Percentiles rank a stretch among this genome's conserved stretches.
Conservation (phyloP, 1,140 invertebrate genomes). For the Papilio xuthus region DNA sequence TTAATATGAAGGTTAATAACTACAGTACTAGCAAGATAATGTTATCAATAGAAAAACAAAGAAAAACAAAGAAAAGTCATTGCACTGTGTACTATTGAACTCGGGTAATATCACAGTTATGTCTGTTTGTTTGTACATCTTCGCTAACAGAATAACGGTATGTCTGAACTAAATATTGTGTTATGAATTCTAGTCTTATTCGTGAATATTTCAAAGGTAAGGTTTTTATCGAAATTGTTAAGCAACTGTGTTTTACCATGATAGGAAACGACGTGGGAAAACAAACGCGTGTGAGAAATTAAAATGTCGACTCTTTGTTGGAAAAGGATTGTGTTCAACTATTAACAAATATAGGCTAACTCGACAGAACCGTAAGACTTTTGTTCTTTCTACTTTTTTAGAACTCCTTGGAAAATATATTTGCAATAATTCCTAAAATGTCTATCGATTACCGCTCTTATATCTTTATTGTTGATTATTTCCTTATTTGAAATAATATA, state of each 20-base stretch:
- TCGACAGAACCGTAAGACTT: not conserved
- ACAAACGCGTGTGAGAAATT: not conserved
- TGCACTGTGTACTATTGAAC: not conserved
- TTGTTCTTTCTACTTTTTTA: not conserved
- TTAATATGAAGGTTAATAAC: constrained; percentile 2
- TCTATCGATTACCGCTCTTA: not conserved
- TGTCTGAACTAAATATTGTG: not conserved
- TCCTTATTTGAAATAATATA: no score
- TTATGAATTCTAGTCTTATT: not conserved
- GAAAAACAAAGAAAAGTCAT: not conserved
- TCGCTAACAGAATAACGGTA: not conserved
- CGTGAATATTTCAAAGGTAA: not conserved
- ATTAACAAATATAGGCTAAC: not conserved
- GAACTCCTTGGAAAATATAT: not conserved
- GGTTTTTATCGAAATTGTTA: constrained; percentile 1
- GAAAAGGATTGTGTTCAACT: not conserved
- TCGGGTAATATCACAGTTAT: not conserved
- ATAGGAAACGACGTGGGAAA: not conserved
- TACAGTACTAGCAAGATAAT: not conserved
- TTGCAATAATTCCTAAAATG: not conserved
- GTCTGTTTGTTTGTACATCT: not conserved
- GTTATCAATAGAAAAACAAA: constrained; percentile 17
- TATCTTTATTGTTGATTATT: no score
- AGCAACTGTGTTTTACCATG: not conserved
- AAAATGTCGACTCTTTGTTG: not conserved